A percentile compares a stretch with the other conserved stretches of the same genome.
Evolutionary conservation across 2,797 vertebrate genomes (phyloP).

Genomic region (Meda fulgida): DNA sequence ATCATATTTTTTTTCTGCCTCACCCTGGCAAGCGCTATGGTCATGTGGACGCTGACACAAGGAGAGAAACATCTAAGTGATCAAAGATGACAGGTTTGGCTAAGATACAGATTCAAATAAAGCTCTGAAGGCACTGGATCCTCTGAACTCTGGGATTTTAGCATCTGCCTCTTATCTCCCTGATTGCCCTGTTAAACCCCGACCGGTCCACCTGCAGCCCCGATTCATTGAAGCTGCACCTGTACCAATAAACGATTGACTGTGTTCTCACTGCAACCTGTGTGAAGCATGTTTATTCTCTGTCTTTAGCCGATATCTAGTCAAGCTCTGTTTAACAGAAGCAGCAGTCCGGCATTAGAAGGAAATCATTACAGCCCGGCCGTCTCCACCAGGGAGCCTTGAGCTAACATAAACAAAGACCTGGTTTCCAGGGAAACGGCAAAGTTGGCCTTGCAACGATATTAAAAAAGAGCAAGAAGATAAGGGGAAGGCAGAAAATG

Average conservation of each 20-base stretch:
- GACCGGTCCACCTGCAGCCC: constrained; percentile 30
- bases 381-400: constrained; percentile 44
- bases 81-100: constrained; percentile 38
- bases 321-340: too few relatives aligned
- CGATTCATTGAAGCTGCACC: constrained; percentile 16
- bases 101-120: constrained; percentile 40
- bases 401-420: constrained; percentile 40
- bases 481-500: constrained; percentile 19
- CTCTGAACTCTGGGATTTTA: constrained; percentile 43
- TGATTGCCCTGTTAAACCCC: constrained; percentile 50
- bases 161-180: constrained; percentile 45
- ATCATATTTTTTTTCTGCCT: constrained; percentile 38
- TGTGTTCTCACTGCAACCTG: too few relatives aligned
- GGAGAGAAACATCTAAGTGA: constrained; percentile 18
- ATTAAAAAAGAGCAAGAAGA: constrained; percentile 38
- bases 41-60: constrained; percentile 19
- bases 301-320: too few relatives aligned
- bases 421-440: constrained; percentile 59
- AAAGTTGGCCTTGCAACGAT: constrained; percentile 40
- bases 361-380: constrained; percentile 51
- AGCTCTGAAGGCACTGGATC: constrained; percentile 29
- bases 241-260: too few relatives aligned
- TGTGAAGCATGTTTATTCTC: too few relatives aligned
- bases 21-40: background rate
- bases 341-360: constrained; percentile 30